Evolutionary conservation across 2,888 invertebrate genomes (phyloP).

Genomic region (Thera obeliscata): DNA sequence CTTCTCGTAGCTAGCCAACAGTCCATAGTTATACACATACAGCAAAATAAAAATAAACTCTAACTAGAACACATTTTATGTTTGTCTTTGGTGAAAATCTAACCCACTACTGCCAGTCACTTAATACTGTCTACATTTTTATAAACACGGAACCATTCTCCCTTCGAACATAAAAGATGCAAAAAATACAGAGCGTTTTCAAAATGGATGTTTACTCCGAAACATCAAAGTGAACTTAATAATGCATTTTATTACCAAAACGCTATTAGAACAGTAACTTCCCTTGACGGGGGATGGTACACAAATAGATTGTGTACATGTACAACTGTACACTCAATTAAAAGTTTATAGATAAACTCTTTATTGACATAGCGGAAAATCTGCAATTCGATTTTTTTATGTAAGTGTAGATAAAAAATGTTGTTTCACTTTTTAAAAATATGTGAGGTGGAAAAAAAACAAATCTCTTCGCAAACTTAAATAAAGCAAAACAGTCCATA

Average conservation of each 20-base stretch:
- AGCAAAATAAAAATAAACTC: too few species aligned
- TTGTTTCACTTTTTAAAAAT: too few species aligned
- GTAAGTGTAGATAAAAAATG: too few species aligned
- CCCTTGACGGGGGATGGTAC: conserved; percentile 48
- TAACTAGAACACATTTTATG: too few species aligned
- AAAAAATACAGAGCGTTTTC: conserved; percentile 35
- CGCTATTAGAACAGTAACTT: conserved; percentile 28
- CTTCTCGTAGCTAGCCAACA: too few species aligned
- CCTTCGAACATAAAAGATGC: conserved; percentile 34
- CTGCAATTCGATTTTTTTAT: conserved; percentile 8
- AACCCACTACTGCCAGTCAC: too few species aligned
- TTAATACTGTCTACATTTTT: too few species aligned
- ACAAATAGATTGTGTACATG: conserved; percentile 41
- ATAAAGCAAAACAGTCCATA: too few species aligned
- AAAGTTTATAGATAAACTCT: conserved; percentile 18
- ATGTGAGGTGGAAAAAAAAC: too few species aligned
- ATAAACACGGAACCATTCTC: conserved; percentile 2
- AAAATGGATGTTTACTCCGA: conserved; percentile 54
- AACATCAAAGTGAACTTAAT: conserved; percentile 72
- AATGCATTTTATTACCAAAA: conserved; percentile 68
- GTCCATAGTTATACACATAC: too few species aligned
- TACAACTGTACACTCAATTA: conserved; percentile 22
- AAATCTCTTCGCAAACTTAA: too few species aligned
- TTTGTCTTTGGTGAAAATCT: too few species aligned
- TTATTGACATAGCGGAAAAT: conserved; percentile 14